These are phyloP conservation scores for honey bee (Apis mellifera) DNA, from an alignment of 1,140 invertebrate genomes.

Conservation along the genomic window Amel_HAv3.1 CM009936.2:10398001-10398500, in stretches of 20 bases:
- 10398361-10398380: not conserved
- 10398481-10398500: too few relatives aligned
- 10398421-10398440: not conserved
- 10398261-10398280: slow-evolving; percentile 39
- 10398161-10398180: too few relatives aligned
- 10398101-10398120: too few relatives aligned
- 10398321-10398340: slow-evolving; percentile 33
- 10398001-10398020: too few relatives aligned
- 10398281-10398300: slow-evolving; percentile 25
- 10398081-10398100: too few relatives aligned
- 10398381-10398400: not conserved
- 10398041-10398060: too few relatives aligned
- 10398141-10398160: too few relatives aligned
- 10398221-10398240: not conserved
- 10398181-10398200: not conserved
- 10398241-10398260: not conserved
- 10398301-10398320: not conserved
- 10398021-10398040: too few relatives aligned
- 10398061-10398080: too few relatives aligned
- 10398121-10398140: too few relatives aligned
- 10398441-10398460: not conserved
- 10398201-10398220: not conserved
- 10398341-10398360: slow-evolving; percentile 22
- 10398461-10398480: not conserved
- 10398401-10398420: not conserved